Evolutionary conservation across 2,888 invertebrate genomes (phyloP).

Genomic region (Eristalis pertinax): DNA sequence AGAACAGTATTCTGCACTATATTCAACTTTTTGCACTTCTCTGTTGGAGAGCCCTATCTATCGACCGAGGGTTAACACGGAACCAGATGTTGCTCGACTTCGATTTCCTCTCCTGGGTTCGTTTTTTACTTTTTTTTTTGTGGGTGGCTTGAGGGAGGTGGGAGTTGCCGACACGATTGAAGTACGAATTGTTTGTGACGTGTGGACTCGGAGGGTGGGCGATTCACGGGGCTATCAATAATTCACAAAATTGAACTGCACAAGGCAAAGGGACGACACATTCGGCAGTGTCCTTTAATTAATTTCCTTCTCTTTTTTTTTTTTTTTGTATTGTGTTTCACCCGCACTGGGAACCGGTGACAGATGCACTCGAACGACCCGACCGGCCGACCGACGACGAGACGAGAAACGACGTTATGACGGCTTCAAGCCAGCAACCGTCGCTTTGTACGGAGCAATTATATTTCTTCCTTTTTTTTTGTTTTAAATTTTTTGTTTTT

Average conservation of each 20-base stretch:
- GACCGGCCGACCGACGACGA: slow-evolving; percentile 54
- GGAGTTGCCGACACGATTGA: slow-evolving; percentile 11
- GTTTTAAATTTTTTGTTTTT: not conserved
- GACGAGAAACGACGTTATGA: not conserved
- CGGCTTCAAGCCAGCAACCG: slow-evolving; percentile 3
- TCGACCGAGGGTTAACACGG: slow-evolving; percentile 70
- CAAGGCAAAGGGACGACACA: slow-evolving; percentile 38
- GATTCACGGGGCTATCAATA: slow-evolving; percentile 51
- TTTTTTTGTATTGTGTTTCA: not conserved
- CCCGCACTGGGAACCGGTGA: slow-evolving; percentile 22
- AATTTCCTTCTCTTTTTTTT: slow-evolving; percentile 1
- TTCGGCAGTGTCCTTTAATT: slow-evolving; percentile 40
- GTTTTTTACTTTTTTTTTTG: slow-evolving; percentile 27
- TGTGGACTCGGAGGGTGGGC: not conserved
- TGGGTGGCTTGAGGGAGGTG: slow-evolving; percentile 31
- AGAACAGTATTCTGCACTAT: slow-evolving; percentile 71
- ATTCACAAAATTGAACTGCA: slow-evolving; percentile 55
- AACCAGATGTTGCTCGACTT: slow-evolving; percentile 71
- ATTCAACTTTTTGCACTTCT: slow-evolving; percentile 33
- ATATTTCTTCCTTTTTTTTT: not conserved
- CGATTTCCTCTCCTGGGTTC: slow-evolving; percentile 68
- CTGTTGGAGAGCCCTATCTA: slow-evolving; percentile 52
- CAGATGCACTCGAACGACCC: slow-evolving; percentile 41
- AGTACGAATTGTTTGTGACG: slow-evolving; percentile 29
- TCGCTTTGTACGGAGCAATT: not conserved